phyloP scores from a whole-genome alignment of 2,797 vertebrate species.

The Podarcis lilfordi region DNA sequence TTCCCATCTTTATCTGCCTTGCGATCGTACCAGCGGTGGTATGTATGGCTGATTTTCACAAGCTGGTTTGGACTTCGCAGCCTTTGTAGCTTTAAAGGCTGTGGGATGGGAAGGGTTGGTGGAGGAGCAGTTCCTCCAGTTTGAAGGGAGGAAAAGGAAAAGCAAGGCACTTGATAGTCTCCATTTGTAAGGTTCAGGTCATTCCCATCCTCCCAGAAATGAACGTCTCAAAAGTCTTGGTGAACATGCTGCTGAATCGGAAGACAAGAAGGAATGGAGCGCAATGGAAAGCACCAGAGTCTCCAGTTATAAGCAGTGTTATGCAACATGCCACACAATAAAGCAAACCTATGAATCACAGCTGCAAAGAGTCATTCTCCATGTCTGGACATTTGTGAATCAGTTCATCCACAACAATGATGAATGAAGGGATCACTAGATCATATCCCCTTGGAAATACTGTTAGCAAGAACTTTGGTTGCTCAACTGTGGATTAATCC shows the following conservation, averaged over 20 bases:
- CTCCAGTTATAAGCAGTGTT: neutral
- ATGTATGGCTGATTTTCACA: neutral
- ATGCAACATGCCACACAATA: neutral
- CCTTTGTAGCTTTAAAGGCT: neutral
- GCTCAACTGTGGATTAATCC: neutral
- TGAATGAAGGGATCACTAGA: neutral
- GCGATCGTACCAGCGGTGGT: neutral
- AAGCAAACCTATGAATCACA: slow-evolving; percentile 14
- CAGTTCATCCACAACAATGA: neutral
- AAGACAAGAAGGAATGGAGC: neutral
- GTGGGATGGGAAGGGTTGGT: neutral
- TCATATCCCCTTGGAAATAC: slow-evolving; percentile 7
- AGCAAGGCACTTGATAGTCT: neutral
- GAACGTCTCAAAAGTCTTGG: neutral
- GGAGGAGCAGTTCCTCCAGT: neutral
- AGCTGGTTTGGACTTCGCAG: neutral
- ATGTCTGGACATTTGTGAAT: slow-evolving; percentile 26
- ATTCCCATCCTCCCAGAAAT: neutral
- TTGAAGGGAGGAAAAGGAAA: neutral
- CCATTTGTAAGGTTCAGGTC: neutral
- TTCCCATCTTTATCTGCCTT: too few relatives aligned
- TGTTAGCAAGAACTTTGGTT: neutral
- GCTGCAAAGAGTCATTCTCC: slow-evolving; percentile 6
- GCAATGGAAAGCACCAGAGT: neutral
- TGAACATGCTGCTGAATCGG: neutral